Evolutionary conservation across 2,888 invertebrate genomes (phyloP), one percentile per base, ranked within the genome.

Genomic region (Ephialtes manifestator): DNA sequence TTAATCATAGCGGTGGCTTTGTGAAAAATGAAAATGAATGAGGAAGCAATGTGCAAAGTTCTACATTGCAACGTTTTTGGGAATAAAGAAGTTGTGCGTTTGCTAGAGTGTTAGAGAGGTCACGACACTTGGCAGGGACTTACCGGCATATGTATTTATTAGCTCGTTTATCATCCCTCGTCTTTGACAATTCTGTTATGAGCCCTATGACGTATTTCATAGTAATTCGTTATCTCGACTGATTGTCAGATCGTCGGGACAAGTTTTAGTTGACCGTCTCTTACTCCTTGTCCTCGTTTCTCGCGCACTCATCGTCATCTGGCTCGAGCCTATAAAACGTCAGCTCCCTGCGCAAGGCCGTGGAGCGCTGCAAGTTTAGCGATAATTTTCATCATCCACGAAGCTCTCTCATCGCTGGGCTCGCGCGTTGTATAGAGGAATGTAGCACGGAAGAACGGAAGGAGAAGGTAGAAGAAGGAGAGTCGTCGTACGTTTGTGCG

Each of bases 311-410:
- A 35, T 15, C 43, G 51, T 15, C 20, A 65, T 43, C 67, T 68
- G 58, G 0, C 46, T 20, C 28, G n/a, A 11, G 24, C 10, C 20
- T 28, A n/a, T 65, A 31, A 72, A 67, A 31, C 15, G 13, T n/a
- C n/a, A n/a, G 28, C 13, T n/a, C 39, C 15, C 53, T 18, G 20
- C n/a, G 20, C 71, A 67, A 79, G 70, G 51, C n/a, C 68, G 70
- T 13, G 7, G 8, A 3, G 3, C 13, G 28, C 24, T 55, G 67
- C 55, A 80, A 74, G 65, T 80, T 53, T 15, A 13, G 55, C 48
- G 35, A 67, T 55, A 39, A 72, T 74, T 80, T 80, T 74, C 80
- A 67, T 80, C 80, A 80, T 72, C 74, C 74, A 46, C 65, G 10
- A n/a, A 46, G 20, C 43, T 28, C 65, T 20, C 20, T 20, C 46